Conservation (phyloP, 2,113 vertebrate species). For the Limnothrissa miodon region DNA sequence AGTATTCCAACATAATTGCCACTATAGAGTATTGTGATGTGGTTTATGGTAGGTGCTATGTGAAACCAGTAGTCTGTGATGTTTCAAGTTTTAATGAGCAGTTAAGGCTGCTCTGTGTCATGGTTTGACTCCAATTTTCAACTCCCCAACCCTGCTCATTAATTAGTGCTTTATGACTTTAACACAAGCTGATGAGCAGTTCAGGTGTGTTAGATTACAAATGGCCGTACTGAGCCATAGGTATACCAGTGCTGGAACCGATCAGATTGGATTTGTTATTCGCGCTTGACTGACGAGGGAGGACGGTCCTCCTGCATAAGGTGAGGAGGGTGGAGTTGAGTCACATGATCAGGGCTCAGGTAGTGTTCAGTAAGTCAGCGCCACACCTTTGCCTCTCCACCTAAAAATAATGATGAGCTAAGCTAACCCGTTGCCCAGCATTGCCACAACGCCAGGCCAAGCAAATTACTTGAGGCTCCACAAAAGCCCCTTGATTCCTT, state of each 20-base stretch:
- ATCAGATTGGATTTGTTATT: not conserved
- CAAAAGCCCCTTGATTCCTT: slow-evolving; percentile 13
- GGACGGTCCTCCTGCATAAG: not conserved
- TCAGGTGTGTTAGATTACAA: not conserved
- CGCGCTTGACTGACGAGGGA: not conserved
- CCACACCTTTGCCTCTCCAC: slow-evolving; percentile 62
- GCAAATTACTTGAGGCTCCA: slow-evolving; percentile 42
- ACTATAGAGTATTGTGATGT: too few species aligned
- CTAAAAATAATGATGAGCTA: slow-evolving; percentile 50
- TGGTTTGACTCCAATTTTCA: not conserved
- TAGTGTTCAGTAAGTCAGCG: slow-evolving; percentile 41
- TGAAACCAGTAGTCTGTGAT: not conserved
- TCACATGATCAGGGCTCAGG: slow-evolving; percentile 47
- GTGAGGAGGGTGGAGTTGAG: slow-evolving; percentile 15
- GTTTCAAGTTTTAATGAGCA: not conserved
- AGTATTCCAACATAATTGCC: not conserved
- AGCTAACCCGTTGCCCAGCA: slow-evolving; percentile 33
- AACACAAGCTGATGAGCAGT: not conserved
- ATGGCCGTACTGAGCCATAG: not conserved
- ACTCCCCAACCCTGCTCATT: not conserved
- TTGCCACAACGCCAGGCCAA: slow-evolving; percentile 35
- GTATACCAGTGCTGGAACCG: not conserved
- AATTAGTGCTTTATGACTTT: not conserved
- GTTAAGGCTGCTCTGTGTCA: not conserved
- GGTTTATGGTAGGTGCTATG: too few species aligned